Evolutionary conservation across 1,140 invertebrate species (phyloP).

Genomic region (Caenorhabditis remanei): DNA sequence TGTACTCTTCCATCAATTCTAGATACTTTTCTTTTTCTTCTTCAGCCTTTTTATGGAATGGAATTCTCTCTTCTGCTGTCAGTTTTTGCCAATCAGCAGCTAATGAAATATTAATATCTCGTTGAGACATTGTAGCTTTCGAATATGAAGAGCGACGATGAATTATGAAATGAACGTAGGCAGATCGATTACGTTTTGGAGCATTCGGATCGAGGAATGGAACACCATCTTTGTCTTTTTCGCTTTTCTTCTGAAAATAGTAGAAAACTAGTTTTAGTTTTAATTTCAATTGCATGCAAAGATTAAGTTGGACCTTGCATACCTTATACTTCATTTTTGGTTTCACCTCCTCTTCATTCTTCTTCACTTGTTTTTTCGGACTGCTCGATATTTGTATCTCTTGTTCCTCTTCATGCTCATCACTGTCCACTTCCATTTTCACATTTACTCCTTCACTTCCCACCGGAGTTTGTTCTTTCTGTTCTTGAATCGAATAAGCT

Average conservation of each 20-base stretch:
- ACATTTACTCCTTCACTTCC: neutral
- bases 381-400: neutral
- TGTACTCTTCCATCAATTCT: constrained; percentile 47
- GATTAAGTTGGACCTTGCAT: neutral
- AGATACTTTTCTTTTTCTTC: constrained; percentile 38
- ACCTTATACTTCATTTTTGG: constrained; percentile 30
- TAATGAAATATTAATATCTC: constrained; percentile 15
- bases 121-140: constrained; percentile 1
- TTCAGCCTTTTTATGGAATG: constrained; percentile 10
- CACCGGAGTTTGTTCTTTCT: neutral
- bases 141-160: constrained; percentile 5
- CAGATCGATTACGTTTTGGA: constrained; percentile 23
- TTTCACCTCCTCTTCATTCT: neutral
- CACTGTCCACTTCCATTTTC: neutral
- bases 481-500: constrained; percentile 3
- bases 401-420: neutral
- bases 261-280: no score
- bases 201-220: constrained; percentile 39
- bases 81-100: constrained; percentile 39
- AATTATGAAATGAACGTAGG: constrained; percentile 25
- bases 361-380: neutral
- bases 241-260: constrained; percentile 4
- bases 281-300: no score
- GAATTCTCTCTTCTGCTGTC: constrained; percentile 5
- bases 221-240: constrained; percentile 12